Conservation (phyloP, 1,140 invertebrate genomes). For the Diabrotica virgifera region DNA sequence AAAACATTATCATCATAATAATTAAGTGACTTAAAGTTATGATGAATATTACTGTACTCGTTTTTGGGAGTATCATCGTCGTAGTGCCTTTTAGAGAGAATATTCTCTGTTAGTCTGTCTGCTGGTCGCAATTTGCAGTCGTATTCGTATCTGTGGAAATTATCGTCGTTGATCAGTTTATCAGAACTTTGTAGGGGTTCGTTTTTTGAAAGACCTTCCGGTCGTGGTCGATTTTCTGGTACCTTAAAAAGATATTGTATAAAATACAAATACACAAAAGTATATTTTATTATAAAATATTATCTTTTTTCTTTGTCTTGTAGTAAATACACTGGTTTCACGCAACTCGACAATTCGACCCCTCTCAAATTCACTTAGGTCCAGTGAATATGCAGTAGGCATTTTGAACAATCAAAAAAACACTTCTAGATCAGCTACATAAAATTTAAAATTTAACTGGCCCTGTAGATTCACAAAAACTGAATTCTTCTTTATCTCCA, state of each 20-base stretch:
- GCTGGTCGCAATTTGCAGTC: slow-evolving; percentile 1
- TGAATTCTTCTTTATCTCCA: too few species aligned
- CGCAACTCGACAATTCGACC: too few species aligned
- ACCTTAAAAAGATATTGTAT: slow-evolving; percentile 14
- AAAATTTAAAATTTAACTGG: too few species aligned
- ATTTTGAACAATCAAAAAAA: too few species aligned
- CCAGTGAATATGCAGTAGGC: too few species aligned
- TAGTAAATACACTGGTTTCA: too few species aligned
- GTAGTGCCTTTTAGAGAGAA: slow-evolving; percentile 8
- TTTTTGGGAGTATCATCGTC: slow-evolving; percentile 1
- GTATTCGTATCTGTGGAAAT: slow-evolving; percentile 2
- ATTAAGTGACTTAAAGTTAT: neutral
- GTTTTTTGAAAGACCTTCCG: slow-evolving; percentile 13
- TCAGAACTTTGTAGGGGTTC: neutral
- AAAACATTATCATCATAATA: slow-evolving; percentile 14
- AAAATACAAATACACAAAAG: neutral
- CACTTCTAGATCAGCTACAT: too few species aligned
- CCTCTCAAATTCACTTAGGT: too few species aligned
- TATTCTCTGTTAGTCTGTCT: slow-evolving; percentile 10
- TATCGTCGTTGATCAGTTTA: slow-evolving; percentile 8
- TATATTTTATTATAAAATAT: too few species aligned
- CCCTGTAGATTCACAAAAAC: too few species aligned
- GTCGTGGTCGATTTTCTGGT: slow-evolving; percentile 24
- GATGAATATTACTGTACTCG: slow-evolving; percentile 5
- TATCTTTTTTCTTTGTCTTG: too few species aligned